Evolutionary conservation across 1,140 invertebrate genomes (phyloP).

Genomic region (Conus betulinus): DNA sequence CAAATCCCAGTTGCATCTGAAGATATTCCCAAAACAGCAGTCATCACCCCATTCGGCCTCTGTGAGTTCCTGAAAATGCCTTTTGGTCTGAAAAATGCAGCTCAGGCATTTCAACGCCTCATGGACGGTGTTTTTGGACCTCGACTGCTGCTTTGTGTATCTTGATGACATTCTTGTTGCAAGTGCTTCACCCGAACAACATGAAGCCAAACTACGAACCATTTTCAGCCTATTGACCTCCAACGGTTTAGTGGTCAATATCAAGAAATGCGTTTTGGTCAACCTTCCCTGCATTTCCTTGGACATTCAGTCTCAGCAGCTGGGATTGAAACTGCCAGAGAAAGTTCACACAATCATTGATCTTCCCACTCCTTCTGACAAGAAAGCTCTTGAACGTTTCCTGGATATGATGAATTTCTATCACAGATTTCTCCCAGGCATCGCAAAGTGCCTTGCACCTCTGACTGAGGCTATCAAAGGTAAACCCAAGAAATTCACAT

Average conservation of each 20-base stretch:
- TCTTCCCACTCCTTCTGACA: neutral
- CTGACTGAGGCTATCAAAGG: neutral
- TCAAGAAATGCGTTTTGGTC: constrained; percentile 16
- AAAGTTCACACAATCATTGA: neutral
- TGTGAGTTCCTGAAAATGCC: neutral
- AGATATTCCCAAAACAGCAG: constrained; percentile 11
- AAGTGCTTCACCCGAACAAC: neutral
- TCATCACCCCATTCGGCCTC: constrained; percentile 18
- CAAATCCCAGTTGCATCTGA: neutral
- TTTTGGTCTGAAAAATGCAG: constrained; percentile 16
- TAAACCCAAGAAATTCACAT: too few relatives aligned
- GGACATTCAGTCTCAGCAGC: constrained; percentile 9
- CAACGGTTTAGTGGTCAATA: constrained; percentile 6
- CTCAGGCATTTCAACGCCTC: constrained; percentile 23
- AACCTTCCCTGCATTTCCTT: neutral
- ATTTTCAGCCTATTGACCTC: neutral
- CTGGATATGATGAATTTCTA: constrained; percentile 7
- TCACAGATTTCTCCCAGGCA: too few relatives aligned
- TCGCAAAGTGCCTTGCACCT: neutral
- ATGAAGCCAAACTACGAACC: neutral
- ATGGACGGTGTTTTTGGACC: neutral
- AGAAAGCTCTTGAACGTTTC: constrained; percentile 21
- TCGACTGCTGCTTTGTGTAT: constrained; percentile 8
- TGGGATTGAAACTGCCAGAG: neutral
- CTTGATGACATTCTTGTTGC: constrained; percentile 1